Conservation (phyloP, 2,888 invertebrate species). For the Orthonychiurus folsomi region DNA sequence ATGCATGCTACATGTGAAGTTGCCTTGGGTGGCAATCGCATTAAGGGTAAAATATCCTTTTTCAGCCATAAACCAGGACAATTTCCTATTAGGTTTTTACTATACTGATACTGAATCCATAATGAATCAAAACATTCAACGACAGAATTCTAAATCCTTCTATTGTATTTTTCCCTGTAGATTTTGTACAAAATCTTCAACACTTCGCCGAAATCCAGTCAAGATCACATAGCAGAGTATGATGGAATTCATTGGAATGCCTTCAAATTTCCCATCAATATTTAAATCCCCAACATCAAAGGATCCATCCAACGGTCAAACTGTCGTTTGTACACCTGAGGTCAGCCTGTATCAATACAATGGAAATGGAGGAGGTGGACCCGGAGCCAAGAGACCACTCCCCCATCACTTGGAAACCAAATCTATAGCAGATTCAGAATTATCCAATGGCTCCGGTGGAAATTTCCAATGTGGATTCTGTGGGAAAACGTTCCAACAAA, state of each 20-base stretch:
- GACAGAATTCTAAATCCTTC: background rate
- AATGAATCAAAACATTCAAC: background rate
- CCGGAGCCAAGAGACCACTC: slow-evolving; percentile 8
- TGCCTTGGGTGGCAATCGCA: too few species aligned
- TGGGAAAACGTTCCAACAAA: slow-evolving; percentile 64
- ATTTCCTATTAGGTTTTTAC: too few species aligned
- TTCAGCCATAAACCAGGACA: too few species aligned
- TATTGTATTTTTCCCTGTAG: background rate
- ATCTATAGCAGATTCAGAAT: background rate
- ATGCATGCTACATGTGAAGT: too few species aligned
- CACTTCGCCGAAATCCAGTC: too few species aligned
- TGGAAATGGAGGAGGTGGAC: slow-evolving; percentile 21
- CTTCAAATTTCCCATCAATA: slow-evolving; percentile 18
- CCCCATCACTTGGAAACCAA: slow-evolving; percentile 3
- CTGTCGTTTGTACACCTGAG: slow-evolving; percentile 41
- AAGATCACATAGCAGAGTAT: background rate
- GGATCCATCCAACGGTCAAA: slow-evolving; percentile 28
- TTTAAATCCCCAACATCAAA: slow-evolving; percentile 14
- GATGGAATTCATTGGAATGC: slow-evolving; percentile 15
- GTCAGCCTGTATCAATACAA: slow-evolving; percentile 40
- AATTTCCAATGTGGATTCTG: slow-evolving; percentile 59
- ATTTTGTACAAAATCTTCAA: background rate
- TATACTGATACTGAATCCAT: too few species aligned
- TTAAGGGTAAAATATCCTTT: too few species aligned
- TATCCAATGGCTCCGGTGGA: background rate